Conservation (phyloP, 23 tunicate species). For the Ciona savignyi region DNA sequence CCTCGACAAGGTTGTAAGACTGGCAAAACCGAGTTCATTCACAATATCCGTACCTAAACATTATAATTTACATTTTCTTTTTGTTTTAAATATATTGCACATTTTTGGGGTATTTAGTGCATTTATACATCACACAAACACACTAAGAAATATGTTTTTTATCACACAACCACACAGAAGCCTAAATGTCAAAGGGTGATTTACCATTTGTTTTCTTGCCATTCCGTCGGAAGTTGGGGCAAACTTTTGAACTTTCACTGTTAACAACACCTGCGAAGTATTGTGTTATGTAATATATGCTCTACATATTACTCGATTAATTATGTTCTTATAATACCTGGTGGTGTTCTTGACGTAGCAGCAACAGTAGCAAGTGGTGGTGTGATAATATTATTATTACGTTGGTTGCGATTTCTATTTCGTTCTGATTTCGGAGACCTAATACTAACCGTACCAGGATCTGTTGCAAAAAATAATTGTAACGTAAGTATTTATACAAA, state of each 20-base stretch:
- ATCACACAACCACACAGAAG: too few relatives aligned
- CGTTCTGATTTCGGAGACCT: background rate
- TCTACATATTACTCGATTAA: background rate
- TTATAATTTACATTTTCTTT: too few relatives aligned
- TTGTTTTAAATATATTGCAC: too few relatives aligned
- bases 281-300: too few relatives aligned
- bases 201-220: conserved; percentile 25
- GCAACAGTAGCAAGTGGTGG: background rate
- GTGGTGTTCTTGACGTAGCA: background rate
- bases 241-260: background rate
- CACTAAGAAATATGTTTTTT: too few relatives aligned
- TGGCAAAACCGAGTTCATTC: too few relatives aligned
- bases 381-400: background rate
- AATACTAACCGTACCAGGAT: background rate
- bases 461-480: background rate
- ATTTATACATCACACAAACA: too few relatives aligned
- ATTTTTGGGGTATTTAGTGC: too few relatives aligned
- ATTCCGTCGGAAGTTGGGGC: conserved; percentile 32
- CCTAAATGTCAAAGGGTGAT: too few relatives aligned
- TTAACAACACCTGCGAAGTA: background rate
- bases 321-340: too few relatives aligned
- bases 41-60: too few relatives aligned
- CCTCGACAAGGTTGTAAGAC: too few relatives aligned
- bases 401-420: background rate
- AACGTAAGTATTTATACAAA: background rate